Base-by-base conservation (phyloP, 2,888 invertebrate species). In the Lottia gigantea region DNA sequence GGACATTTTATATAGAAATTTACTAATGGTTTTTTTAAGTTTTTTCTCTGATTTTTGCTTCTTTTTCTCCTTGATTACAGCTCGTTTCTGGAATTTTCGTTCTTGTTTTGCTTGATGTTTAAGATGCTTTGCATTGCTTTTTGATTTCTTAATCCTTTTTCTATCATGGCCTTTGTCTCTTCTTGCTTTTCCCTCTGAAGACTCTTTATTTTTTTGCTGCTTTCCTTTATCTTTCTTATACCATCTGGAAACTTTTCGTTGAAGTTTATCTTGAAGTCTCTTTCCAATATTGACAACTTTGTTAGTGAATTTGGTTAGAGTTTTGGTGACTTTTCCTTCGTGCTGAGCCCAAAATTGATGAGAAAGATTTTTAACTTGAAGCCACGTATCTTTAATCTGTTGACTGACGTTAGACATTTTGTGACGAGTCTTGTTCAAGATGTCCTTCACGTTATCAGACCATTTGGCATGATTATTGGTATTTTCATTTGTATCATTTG, bases 281-380 rank as follows among this genome's bases (percentile, higher is more conserved):
- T 47, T 45, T 16, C 68, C 46, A 12, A 68, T 46, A n/a, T 63
- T 46, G 66, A 25, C 66, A 19, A 73, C 66, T 26, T 62, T 75
- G 40, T 73, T 55, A 46, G 70, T 61, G 16, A 75, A 47, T 14
- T 66, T 70, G 45, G 66, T 71, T 7, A 71, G 64, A 46, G 71
- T 62, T 25, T 75, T 67, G 11, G 62, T 64, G 14, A 77, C 64
- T 4, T 68, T 62, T 23, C 75, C 75, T 46, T 77, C 75, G 67
- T 77, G 74, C 55, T 77, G 74, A 49, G 74, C 72, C 77, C 75
- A 77, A 4, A 77, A 67, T n/a, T 75, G 71, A 25, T 73, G 64
- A 1, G 77, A 77, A 40, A 77, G 45, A 65, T 77, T 77, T 67
- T 77, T 75, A n/a, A 77, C 75, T 68, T 77, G 65, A 31, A 71